phyloP scores from a whole-genome alignment of 2,888 invertebrate genomes.

The Diaphora mendica region DNA sequence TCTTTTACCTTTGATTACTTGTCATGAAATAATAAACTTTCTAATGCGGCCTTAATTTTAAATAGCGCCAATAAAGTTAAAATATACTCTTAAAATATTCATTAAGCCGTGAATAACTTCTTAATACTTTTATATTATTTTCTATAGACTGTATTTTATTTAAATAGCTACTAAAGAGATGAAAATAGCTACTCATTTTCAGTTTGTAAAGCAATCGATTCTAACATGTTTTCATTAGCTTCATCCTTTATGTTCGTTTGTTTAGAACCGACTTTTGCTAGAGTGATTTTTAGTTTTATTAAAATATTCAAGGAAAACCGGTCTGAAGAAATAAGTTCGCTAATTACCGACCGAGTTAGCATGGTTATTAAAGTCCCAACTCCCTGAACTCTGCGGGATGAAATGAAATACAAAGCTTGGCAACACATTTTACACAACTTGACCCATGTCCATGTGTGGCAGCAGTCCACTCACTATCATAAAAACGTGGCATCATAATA shows the following conservation, averaged over 20 bases:
- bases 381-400: background rate
- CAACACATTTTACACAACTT: no score
- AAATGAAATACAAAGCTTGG: no score
- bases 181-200: background rate
- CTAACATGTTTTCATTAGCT: no score
- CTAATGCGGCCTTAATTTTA: slow-evolving; percentile 8
- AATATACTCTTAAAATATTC: slow-evolving; percentile 20
- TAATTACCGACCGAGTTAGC: no score
- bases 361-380: background rate
- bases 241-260: no score
- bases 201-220: background rate
- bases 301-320: no score
- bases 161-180: background rate
- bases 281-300: no score
- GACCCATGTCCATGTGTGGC: no score
- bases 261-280: no score
- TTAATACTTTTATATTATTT: background rate
- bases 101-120: slow-evolving; percentile 11
- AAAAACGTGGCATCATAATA: no score
- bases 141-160: background rate
- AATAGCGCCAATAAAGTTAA: slow-evolving; percentile 22
- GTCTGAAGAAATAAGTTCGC: no score
- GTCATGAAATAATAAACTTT: slow-evolving; percentile 34
- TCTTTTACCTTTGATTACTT: slow-evolving; percentile 27
- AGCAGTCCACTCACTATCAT: no score